Conservation (phyloP, 2,888 invertebrate species). For the Lathronympha strigana region DNA sequence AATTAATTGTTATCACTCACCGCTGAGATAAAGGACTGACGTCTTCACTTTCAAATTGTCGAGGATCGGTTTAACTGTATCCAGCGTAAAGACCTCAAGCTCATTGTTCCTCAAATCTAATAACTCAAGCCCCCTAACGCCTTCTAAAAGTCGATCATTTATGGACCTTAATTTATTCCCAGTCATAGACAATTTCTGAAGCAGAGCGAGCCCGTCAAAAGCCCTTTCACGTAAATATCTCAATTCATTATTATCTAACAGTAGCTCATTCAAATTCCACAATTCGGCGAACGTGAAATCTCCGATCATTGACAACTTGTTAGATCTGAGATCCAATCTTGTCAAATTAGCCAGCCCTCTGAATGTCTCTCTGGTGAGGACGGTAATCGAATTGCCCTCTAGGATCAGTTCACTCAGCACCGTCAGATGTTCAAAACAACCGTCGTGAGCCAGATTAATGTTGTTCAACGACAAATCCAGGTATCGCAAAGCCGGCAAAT, state of each 20-base stretch:
- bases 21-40: conserved; percentile 76
- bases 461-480: conserved; percentile 94
- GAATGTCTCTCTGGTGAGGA: conserved; percentile 90
- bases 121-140: conserved; percentile 88
- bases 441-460: conserved; percentile 92
- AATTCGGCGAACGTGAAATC: conserved; percentile 92
- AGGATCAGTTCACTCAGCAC: conserved; percentile 91
- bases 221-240: conserved; percentile 90
- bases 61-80: conserved; percentile 89
- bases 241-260: conserved; percentile 88
- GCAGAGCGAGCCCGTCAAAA: conserved; percentile 89
- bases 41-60: conserved; percentile 87
- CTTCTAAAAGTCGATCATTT: conserved; percentile 89
- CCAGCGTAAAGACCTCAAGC: conserved; percentile 89
- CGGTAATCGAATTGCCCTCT: conserved; percentile 89
- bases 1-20: conserved; percentile 56
- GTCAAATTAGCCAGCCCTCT: conserved; percentile 89
- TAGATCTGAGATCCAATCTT: conserved; percentile 89
- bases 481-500: conserved; percentile 88
- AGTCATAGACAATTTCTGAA: conserved; percentile 89
- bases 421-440: conserved; percentile 90
- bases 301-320: conserved; percentile 90
- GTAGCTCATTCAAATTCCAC: conserved; percentile 88
- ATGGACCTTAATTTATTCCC: conserved; percentile 90
- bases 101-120: conserved; percentile 92